Evolutionary conservation across 2,797 vertebrate genomes (phyloP).

Genomic region (Pipistrellus pygmaeus): DNA sequence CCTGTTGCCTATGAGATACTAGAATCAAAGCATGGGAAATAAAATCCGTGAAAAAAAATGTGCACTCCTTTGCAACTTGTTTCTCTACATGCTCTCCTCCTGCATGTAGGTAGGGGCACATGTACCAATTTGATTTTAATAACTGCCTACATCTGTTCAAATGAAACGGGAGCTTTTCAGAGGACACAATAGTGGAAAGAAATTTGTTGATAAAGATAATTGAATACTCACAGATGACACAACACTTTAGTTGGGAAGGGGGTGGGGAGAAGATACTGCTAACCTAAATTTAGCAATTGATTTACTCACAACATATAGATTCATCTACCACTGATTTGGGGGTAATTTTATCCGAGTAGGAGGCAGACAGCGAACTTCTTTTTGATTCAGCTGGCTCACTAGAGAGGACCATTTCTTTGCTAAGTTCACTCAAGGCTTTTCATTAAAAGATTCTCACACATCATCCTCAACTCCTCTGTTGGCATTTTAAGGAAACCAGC

Average conservation of each 20-base stretch:
- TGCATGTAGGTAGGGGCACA: not conserved
- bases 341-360: not conserved
- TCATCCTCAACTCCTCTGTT: constrained; percentile 5
- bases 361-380: not conserved
- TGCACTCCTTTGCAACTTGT: not conserved
- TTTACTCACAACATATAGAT: not conserved
- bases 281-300: constrained; percentile 1
- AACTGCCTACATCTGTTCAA: constrained; percentile 1
- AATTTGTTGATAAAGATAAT: not conserved
- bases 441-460: not conserved
- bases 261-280: not conserved
- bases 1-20: not conserved
- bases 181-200: not conserved
- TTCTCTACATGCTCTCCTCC: not conserved
- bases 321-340: not conserved
- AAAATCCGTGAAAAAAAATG: not conserved
- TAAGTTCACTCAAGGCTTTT: not conserved
- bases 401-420: not conserved
- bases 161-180: not conserved
- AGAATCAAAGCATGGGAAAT: not conserved
- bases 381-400: not conserved
- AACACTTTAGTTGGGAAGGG: not conserved
- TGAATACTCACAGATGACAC: not conserved
- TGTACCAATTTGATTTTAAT: not conserved
- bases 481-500: constrained; percentile 46